A percentile compares a stretch with the other conserved stretches of the same genome.
Conservation (phyloP, 1,140 invertebrate genomes). For the Pseudomyrmex dendroicus region DNA sequence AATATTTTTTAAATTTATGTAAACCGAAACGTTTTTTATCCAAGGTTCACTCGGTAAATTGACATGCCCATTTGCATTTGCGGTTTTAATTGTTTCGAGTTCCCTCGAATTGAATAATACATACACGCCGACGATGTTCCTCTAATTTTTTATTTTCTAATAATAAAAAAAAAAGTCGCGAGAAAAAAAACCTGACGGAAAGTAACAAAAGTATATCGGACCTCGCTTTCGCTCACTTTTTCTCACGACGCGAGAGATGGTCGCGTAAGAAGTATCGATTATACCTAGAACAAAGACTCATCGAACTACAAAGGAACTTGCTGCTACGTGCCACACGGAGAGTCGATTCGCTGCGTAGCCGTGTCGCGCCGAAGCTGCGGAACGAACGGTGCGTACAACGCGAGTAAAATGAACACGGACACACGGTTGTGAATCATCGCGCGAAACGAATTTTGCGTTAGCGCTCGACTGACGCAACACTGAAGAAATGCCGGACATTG, state of each 20-base stretch:
- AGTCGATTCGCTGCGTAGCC: slow-evolving; percentile 34
- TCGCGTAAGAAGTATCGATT: slow-evolving; percentile 55
- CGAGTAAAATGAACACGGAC: slow-evolving; percentile 57
- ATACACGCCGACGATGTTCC: not conserved
- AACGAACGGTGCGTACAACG: slow-evolving; percentile 45
- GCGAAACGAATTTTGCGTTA: slow-evolving; percentile 59
- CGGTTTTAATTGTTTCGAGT: not conserved
- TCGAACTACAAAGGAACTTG: slow-evolving; percentile 59
- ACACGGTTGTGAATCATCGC: slow-evolving; percentile 62
- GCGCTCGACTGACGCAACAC: not conserved
- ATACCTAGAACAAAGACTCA: slow-evolving; percentile 65
- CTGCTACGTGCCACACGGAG: slow-evolving; percentile 3
- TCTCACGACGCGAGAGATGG: slow-evolving; percentile 13
- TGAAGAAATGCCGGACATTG: not conserved
- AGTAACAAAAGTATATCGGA: slow-evolving; percentile 45
- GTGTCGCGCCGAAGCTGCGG: slow-evolving; percentile 15
- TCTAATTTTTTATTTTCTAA: not conserved
- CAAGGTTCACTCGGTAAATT: not conserved
- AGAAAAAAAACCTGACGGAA: slow-evolving; percentile 25
- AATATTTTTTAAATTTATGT: too few species aligned
- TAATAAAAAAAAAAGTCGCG: not conserved
- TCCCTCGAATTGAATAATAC: slow-evolving; percentile 4
- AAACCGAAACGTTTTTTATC: too few species aligned
- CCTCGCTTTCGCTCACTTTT: not conserved
- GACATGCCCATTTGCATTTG: not conserved